Percentiles rank a stretch among this genome's conserved stretches.
phyloP scores from a whole-genome alignment of 2,888 invertebrate genomes.

The Gibbula magus region DNA sequence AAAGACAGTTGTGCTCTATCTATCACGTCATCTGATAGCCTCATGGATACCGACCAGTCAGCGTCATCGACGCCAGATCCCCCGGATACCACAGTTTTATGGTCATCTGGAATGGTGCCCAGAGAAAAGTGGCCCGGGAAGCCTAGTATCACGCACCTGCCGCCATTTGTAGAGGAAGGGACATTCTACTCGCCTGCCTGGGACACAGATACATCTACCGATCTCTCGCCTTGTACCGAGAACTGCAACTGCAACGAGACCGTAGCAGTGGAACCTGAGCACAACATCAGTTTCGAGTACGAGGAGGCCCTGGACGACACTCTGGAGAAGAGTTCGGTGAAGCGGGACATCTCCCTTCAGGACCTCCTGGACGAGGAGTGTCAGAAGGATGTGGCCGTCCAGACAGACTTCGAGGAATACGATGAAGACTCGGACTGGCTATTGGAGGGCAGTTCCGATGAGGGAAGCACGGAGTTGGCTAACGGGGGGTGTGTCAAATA shows the following conservation, averaged over 20 bases:
- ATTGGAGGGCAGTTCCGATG: slow-evolving; percentile 26
- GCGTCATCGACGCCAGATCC: background rate
- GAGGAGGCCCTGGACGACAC: slow-evolving; percentile 48
- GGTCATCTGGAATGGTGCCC: background rate
- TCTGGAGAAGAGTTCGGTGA: slow-evolving; percentile 48
- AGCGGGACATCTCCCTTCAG: slow-evolving; percentile 42
- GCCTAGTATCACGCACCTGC: background rate
- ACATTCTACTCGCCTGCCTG: slow-evolving; percentile 6
- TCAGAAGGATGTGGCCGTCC: slow-evolving; percentile 36
- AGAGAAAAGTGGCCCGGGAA: background rate
- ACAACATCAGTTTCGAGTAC: slow-evolving; percentile 58
- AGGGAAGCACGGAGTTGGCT: slow-evolving; percentile 8
- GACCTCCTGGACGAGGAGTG: slow-evolving; percentile 43
- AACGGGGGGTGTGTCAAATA: background rate
- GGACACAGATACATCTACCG: slow-evolving; percentile 10
- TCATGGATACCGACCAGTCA: slow-evolving; percentile 23
- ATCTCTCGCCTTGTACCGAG: slow-evolving; percentile 9
- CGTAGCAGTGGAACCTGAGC: slow-evolving; percentile 26
- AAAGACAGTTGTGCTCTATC: slow-evolving; percentile 7
- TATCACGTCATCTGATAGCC: background rate
- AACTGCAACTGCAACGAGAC: slow-evolving; percentile 1
- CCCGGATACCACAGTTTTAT: background rate
- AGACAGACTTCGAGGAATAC: slow-evolving; percentile 33
- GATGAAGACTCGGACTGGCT: slow-evolving; percentile 21
- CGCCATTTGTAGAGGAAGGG: background rate